Percentiles rank a stretch among this genome's conserved stretches.
These are phyloP conservation scores for Elaphurus davidianus DNA, from an alignment of 2,113 vertebrate genomes.

Conservation along the genomic window DNA sequence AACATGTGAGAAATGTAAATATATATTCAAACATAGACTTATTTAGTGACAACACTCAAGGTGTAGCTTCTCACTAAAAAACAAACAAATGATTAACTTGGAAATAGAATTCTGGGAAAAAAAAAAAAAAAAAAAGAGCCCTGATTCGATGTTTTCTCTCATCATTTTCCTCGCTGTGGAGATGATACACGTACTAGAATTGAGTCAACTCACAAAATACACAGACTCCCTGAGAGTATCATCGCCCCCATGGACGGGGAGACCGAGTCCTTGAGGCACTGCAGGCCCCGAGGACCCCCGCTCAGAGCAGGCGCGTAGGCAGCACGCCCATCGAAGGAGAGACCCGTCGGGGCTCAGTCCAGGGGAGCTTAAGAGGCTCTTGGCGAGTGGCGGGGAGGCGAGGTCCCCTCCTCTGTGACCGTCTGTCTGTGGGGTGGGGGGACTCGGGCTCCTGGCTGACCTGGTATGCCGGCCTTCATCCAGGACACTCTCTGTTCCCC, in stretches of 20 bases:
- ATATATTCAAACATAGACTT: not conserved
- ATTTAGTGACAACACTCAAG: not conserved
- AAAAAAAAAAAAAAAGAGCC: not conserved
- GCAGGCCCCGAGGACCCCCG: accelerated
- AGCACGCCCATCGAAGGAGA: accelerated
- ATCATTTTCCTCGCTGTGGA: accelerated
- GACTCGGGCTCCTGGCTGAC: too few species aligned
- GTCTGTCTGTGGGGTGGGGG: not conserved
- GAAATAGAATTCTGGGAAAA: not conserved
- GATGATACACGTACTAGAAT: accelerated
- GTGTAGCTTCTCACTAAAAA: not conserved
- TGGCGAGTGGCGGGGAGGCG: accelerated
- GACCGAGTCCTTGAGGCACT: not conserved
- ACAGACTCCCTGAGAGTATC: not conserved
- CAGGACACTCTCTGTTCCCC: accelerated
- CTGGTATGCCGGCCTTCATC: accelerated
- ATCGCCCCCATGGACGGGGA: not conserved
- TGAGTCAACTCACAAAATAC: accelerated
- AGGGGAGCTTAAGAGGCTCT: accelerated
- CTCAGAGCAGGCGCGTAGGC: accelerated
- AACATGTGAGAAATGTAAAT: not conserved
- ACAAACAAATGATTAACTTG: not conserved
- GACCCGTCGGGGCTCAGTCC: accelerated
- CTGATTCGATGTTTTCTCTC: accelerated
- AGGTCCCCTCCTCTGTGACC: not conserved